These are phyloP conservation scores for Pachymerium ferrugineum DNA, from an alignment of 2,888 invertebrate species.

Conservation along the genomic window DNA sequence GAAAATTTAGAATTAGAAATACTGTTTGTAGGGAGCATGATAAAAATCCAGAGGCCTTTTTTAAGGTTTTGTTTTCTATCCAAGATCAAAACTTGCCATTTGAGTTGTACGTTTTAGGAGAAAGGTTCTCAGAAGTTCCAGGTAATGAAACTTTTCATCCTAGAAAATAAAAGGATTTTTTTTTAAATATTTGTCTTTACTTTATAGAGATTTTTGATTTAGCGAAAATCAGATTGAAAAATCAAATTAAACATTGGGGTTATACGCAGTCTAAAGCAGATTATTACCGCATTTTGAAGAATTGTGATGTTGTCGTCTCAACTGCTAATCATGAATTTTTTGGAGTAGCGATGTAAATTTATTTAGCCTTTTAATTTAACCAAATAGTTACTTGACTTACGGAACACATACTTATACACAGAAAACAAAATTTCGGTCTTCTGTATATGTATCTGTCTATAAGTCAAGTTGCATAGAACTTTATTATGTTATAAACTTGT, in stretches of 20 bases:
- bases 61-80: constrained; percentile 53
- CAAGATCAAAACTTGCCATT: constrained; percentile 55
- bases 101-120: constrained; percentile 58
- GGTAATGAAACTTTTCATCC: constrained; percentile 41
- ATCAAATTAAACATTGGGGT: constrained; percentile 56
- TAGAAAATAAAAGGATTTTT: too few relatives aligned
- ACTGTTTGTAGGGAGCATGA: constrained; percentile 59
- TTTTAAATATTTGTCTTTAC: background rate
- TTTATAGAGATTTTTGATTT: constrained; percentile 53
- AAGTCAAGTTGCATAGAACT: constrained; percentile 44
- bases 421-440: too few relatives aligned
- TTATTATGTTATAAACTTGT: constrained; percentile 31
- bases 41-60: constrained; percentile 63
- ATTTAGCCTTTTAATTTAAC: too few relatives aligned
- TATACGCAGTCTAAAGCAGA: constrained; percentile 54
- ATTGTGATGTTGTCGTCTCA: constrained; percentile 62
- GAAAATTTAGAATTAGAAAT: constrained; percentile 29
- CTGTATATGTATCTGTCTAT: too few relatives aligned
- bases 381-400: too few relatives aligned
- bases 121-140: constrained; percentile 58
- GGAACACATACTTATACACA: too few relatives aligned
- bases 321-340: constrained; percentile 71
- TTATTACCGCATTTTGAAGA: constrained; percentile 55
- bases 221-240: constrained; percentile 47
- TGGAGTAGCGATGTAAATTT: constrained; percentile 69